Conservation (phyloP, 2,113 vertebrate species). For the Delphinapterus leucas region DNA sequence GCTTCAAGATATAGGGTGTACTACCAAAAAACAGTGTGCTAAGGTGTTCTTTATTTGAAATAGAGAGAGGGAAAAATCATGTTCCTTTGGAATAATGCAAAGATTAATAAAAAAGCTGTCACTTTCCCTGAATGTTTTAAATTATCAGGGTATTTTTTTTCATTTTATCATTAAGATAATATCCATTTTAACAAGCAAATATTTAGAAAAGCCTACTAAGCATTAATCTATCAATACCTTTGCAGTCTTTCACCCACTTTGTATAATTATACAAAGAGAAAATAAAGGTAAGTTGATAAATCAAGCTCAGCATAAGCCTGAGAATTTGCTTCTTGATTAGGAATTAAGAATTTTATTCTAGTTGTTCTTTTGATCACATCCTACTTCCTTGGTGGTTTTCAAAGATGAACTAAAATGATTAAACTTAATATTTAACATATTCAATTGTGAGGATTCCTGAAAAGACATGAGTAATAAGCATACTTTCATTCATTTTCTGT, state of each 20-base stretch:
- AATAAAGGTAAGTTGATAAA: not conserved
- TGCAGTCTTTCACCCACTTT: not conserved
- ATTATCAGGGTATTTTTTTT: not conserved
- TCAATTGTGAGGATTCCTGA: slow-evolving; percentile 51
- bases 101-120: not conserved
- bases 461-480: slow-evolving; percentile 38
- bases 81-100: not conserved
- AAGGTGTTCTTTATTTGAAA: not conserved
- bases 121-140: not conserved
- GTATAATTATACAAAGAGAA: not conserved
- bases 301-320: not conserved
- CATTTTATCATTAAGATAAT: not conserved
- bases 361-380: not conserved
- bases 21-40: not conserved
- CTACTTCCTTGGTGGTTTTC: not conserved
- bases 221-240: not conserved
- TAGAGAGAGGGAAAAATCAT: not conserved
- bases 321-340: not conserved
- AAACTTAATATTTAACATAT: not conserved
- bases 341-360: not conserved
- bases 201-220: not conserved
- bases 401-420: not conserved
- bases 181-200: not conserved
- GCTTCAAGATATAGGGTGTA: not conserved
- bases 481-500: slow-evolving; percentile 37